phyloP scores from a whole-genome alignment of 2,113 vertebrate genomes.

The Pituophis catenifer region DNA sequence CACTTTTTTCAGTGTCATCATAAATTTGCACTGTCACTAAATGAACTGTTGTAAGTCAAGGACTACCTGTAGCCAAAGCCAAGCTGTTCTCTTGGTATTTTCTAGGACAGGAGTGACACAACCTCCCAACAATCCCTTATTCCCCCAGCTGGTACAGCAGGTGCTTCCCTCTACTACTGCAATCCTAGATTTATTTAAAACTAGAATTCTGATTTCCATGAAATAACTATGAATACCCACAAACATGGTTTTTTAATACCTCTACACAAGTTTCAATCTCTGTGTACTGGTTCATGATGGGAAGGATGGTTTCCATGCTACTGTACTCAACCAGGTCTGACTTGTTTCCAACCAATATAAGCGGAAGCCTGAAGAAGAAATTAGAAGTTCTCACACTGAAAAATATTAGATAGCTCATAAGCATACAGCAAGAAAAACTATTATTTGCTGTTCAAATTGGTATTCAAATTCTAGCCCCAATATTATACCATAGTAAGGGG shows the following conservation, averaged over 20 bases:
- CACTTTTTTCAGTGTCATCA: too few relatives aligned
- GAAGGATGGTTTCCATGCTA: conserved; percentile 98
- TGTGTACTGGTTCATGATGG: conserved; percentile 98
- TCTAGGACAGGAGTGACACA: not conserved
- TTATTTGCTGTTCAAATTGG: not conserved
- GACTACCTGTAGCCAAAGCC: not conserved
- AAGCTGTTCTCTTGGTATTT: not conserved
- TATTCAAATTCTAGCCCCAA: not conserved
- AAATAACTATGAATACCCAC: conserved; percentile 1
- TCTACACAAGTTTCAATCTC: conserved; percentile 98
- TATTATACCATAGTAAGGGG: not conserved
- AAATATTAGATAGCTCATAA: conserved; percentile 19
- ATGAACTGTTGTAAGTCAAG: too few relatives aligned
- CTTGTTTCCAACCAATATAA: conserved; percentile 97
- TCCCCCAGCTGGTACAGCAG: not conserved
- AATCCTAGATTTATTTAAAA: not conserved
- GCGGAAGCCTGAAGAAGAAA: conserved; percentile 79
- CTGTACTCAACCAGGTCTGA: conserved; percentile 97
- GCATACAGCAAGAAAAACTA: not conserved
- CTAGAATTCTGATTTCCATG: not conserved
- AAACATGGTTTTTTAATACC: conserved; percentile 69
- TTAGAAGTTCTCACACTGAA: not conserved
- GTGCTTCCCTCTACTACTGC: not conserved
- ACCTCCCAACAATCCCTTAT: not conserved
- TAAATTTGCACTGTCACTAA: too few relatives aligned